A percentile compares a stretch with the other conserved stretches of the same genome.
Evolutionary conservation across 2,888 invertebrate species (phyloP).

Genomic region (Spisula subtruncata): DNA sequence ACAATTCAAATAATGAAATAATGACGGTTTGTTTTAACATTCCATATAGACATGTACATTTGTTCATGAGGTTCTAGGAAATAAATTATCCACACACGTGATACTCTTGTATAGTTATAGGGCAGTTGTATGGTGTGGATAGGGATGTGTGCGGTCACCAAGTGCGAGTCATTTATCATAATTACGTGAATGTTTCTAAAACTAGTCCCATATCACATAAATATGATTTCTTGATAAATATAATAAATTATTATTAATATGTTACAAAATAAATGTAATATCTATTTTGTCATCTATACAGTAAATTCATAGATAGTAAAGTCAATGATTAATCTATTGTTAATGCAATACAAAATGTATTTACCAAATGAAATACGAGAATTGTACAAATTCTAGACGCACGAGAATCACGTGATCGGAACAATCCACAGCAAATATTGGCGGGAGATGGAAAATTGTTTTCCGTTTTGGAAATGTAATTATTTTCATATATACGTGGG

Average conservation of each 20-base stretch:
- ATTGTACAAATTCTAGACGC: not conserved
- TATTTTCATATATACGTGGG: conserved; percentile 36
- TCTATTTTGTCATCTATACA: not conserved
- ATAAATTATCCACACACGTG: no score
- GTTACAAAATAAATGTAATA: not conserved
- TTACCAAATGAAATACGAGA: not conserved
- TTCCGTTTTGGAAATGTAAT: conserved; percentile 28
- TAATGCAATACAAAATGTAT: not conserved
- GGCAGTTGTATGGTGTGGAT: no score
- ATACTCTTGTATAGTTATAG: no score
- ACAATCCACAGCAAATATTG: not conserved
- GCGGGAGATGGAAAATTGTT: conserved; percentile 13
- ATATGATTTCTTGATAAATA: not conserved
- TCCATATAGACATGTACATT: no score
- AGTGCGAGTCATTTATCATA: no score
- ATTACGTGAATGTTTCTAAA: no score
- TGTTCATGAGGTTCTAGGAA: no score
- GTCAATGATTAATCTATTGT: not conserved
- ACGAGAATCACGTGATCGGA: not conserved
- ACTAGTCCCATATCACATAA: no score
- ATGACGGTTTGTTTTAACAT: no score
- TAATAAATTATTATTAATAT: not conserved
- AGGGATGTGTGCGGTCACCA: no score
- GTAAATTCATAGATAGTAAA: no score
- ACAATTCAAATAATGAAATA: no score